Percentiles rank a stretch among this genome's conserved stretches.
Conservation (phyloP, 1,140 invertebrate genomes). For the Helicorthomorpha holstii region DNA sequence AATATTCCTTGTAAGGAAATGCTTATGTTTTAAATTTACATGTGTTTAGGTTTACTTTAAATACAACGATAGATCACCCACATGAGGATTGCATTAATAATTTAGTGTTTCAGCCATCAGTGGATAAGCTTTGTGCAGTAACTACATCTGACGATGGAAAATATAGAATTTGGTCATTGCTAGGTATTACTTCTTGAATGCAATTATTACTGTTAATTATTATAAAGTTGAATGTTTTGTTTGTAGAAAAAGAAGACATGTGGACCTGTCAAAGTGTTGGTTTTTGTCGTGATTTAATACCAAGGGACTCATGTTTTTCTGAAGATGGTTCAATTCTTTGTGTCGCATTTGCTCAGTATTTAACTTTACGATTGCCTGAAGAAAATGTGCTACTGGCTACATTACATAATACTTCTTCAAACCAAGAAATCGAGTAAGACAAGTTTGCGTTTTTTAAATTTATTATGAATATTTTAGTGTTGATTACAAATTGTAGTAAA, state of each 20-base stretch:
- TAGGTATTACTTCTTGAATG: neutral
- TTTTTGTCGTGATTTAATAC: constrained; percentile 38
- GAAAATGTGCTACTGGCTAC: too few relatives aligned
- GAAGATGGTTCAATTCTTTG: constrained; percentile 57
- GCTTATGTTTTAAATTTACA: constrained; percentile 19
- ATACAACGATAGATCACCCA: constrained; percentile 52
- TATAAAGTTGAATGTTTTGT: neutral
- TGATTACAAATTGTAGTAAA: too few relatives aligned
- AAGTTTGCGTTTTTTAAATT: too few relatives aligned
- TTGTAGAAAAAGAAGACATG: constrained; percentile 14
- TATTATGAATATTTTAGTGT: too few relatives aligned
- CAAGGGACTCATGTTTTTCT: constrained; percentile 43
- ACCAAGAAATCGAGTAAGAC: too few relatives aligned
- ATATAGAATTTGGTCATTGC: constrained; percentile 53
- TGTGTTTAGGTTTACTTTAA: constrained; percentile 45
- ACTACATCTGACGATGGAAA: constrained; percentile 47
- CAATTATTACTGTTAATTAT: neutral
- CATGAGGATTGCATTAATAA: constrained; percentile 42
- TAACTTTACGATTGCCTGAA: constrained; percentile 53
- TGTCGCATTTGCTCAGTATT: constrained; percentile 44
- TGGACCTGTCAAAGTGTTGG: constrained; percentile 50
- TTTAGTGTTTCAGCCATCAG: constrained; percentile 41
- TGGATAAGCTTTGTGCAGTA: constrained; percentile 30
- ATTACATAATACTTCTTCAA: too few relatives aligned
- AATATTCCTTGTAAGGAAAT: constrained; percentile 2